Evolutionary conservation across 2,113 vertebrate species (phyloP).

Genomic region (Prochilodus magdalenae): DNA sequence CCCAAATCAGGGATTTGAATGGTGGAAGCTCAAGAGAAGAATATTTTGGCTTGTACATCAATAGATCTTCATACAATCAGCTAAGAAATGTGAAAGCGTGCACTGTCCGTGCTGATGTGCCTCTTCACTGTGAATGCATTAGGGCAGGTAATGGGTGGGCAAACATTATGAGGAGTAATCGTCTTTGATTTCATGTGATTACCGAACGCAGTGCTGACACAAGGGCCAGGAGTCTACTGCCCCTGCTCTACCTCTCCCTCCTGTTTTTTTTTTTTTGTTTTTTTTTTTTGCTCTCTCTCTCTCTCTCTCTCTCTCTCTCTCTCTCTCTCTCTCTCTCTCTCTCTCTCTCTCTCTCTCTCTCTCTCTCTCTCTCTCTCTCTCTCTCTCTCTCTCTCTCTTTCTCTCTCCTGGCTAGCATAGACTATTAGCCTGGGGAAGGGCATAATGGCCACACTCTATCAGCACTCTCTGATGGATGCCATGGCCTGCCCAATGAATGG

Average conservation of each 20-base stretch:
- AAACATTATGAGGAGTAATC: constrained; percentile 83
- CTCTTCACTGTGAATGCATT: constrained; percentile 76
- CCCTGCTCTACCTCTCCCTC: constrained; percentile 52
- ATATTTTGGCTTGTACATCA: constrained; percentile 68
- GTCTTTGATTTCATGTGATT: constrained; percentile 85
- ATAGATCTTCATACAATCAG: constrained; percentile 80
- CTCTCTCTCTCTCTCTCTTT: neutral
- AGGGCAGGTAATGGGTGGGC: constrained; percentile 78
- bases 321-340: constrained; percentile 1
- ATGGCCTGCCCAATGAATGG: constrained; percentile 55
- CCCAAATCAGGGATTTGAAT: constrained; percentile 47
- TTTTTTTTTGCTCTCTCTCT: constrained; percentile 33
- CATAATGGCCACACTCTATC: constrained; percentile 58
- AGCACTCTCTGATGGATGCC: constrained; percentile 52
- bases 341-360: neutral
- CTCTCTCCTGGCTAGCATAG: constrained; percentile 43
- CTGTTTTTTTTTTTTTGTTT: constrained; percentile 64
- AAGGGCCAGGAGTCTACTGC: constrained; percentile 69
- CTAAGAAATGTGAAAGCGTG: constrained; percentile 70
- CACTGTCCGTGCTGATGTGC: constrained; percentile 67
- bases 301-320: neutral
- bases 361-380: neutral
- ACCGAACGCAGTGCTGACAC: constrained; percentile 76
- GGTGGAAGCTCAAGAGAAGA: constrained; percentile 41
- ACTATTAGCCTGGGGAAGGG: constrained; percentile 56